phyloP scores from a whole-genome alignment of 2,888 invertebrate species.

The Sabatieria punctata region DNA sequence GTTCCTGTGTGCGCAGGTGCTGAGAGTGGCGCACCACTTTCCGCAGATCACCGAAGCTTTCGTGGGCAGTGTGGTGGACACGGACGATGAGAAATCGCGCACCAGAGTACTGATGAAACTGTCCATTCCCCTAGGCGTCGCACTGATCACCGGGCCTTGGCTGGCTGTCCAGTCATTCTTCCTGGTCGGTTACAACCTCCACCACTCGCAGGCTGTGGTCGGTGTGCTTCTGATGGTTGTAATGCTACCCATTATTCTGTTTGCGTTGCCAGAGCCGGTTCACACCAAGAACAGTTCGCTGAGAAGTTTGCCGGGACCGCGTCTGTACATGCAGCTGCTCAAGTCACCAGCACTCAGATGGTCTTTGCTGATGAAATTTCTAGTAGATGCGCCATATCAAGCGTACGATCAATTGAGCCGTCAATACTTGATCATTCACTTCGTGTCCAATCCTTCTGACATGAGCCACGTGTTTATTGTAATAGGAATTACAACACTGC shows the following conservation, averaged over 20 bases:
- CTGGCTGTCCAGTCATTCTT: slow-evolving; percentile 7
- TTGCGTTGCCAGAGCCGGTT: slow-evolving; percentile 17
- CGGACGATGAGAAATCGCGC: slow-evolving; percentile 12
- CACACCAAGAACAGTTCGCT: background rate
- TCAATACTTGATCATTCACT: slow-evolving; percentile 15
- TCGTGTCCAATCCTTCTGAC: slow-evolving; percentile 17
- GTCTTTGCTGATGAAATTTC: slow-evolving; percentile 9
- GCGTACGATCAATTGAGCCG: slow-evolving; percentile 23
- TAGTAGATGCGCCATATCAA: slow-evolving; percentile 19
- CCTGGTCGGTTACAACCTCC: slow-evolving; percentile 7
- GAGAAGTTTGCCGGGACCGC: background rate
- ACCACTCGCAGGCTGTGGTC: slow-evolving; percentile 17
- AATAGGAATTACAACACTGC: slow-evolving; percentile 18
- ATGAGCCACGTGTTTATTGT: slow-evolving; percentile 14
- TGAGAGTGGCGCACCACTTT: slow-evolving; percentile 18
- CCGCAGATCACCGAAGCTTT: slow-evolving; percentile 18
- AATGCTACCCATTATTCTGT: slow-evolving; percentile 16
- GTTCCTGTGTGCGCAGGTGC: slow-evolving; percentile 14
- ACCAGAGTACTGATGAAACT: slow-evolving; percentile 18
- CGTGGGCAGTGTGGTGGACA: slow-evolving; percentile 14
- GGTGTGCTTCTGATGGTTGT: slow-evolving; percentile 14
- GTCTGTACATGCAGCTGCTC: background rate
- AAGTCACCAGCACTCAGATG: background rate
- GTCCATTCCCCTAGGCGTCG: slow-evolving; percentile 21
- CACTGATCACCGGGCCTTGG: slow-evolving; percentile 20